Evolutionary conservation across 2,113 vertebrate genomes (phyloP).

Genomic region (Turnix velox): DNA sequence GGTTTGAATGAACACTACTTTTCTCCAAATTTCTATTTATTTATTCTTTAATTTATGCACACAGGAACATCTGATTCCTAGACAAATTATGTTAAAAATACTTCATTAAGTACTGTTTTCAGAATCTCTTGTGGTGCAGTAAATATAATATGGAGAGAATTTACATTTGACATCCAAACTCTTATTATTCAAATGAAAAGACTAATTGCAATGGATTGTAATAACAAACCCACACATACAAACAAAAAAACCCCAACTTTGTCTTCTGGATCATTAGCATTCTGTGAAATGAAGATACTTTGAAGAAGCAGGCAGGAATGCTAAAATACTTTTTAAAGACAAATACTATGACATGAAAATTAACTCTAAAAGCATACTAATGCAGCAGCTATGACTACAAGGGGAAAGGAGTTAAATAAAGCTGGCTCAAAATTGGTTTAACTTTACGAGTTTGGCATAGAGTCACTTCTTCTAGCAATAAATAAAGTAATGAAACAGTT

Average conservation of each 20-base stretch:
- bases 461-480: background rate
- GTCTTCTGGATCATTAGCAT: background rate
- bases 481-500: background rate
- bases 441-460: background rate
- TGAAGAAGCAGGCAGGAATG: background rate
- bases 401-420: background rate
- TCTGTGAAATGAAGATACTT: background rate
- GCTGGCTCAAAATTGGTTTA: background rate
- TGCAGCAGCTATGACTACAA: background rate
- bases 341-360: background rate
- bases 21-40: background rate
- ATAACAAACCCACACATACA: background rate
- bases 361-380: background rate
- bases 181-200: background rate
- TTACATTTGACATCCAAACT: background rate
- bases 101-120: background rate
- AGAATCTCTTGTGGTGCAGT: background rate
- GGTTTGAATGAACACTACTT: background rate
- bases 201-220: background rate
- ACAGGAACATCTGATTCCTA: background rate
- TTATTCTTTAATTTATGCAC: background rate
- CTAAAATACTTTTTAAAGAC: background rate
- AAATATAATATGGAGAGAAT: background rate
- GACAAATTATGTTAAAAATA: background rate
- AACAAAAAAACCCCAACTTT: background rate